Base-by-base conservation (phyloP, 2,888 invertebrate genomes). In the Gonocerus acuteangulatus region DNA sequence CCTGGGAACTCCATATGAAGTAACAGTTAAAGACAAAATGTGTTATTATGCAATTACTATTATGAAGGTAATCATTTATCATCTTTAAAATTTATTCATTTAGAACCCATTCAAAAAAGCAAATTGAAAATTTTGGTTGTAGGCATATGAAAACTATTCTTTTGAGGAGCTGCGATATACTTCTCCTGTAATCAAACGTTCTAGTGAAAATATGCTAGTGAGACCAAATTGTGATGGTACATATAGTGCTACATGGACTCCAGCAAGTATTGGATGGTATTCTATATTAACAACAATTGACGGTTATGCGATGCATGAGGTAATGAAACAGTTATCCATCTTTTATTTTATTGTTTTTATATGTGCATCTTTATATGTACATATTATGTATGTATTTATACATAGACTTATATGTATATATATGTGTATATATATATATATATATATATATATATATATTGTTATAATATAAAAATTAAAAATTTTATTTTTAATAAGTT, bases 31-130 rank as follows among this genome's bases (percentile, higher is more conserved):
- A 70, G 94, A 95, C 70, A 90, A 87, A 74, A 91, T 91, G 85
- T 85, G 89, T 71, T 97, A 93, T 76, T 89, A 94, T 75, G 87
- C 95, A 23, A 94, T 97, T 67, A 90, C 91, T 13, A 89, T 95
- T 74, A 95, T 96, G 94, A 91, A 91, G 80, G 87, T 86, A 69
- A 70, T 6, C 11, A 32, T 32, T 32, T 32, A 9, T 32, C 7
- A 36, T 36, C 3, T 42, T 2, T 42, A 13, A 19, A 51, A 27
- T 19, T 16, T n/a, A 2, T 45, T 45, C 44, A 27, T 42, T 18
- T 32, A 15, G 3, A 39, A n/a, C 15, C 27, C 32, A 7, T 27
- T 32, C 2, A 16, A 32, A 13, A 23, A 27, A 36, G 16, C 42
- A 54, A 13, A 13, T 39, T 54, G n/a, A n/a, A n/a, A n/a, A n/a